These are phyloP conservation scores for Phymanthus crucifer DNA, from an alignment of 92 coral and sea anemone genomes.

Conservation along the genomic window DNA sequence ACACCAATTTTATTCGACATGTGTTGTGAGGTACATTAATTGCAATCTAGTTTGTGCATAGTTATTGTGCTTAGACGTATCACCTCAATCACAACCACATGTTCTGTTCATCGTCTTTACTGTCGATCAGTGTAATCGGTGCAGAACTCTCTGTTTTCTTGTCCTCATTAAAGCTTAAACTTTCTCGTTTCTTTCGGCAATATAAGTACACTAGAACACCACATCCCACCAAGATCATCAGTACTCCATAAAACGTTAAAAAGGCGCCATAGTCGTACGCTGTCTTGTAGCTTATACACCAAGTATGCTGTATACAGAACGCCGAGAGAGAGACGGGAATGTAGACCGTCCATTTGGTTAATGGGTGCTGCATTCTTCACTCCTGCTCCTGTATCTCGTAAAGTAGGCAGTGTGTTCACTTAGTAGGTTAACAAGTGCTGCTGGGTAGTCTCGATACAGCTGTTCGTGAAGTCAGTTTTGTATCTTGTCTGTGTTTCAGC, in stretches of 20 bases:
- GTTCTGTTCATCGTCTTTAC: not conserved
- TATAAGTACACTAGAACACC: not conserved
- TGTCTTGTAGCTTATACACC: not conserved
- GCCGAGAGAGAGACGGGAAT: not conserved
- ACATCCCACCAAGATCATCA: conserved; percentile 7
- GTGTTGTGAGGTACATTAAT: too few relatives aligned
- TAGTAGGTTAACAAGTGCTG: too few relatives aligned
- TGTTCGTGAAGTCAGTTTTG: not conserved
- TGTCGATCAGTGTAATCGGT: too few relatives aligned
- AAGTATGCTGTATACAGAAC: not conserved
- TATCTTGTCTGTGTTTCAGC: too few relatives aligned
- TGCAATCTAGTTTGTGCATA: too few relatives aligned
- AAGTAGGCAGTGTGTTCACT: too few relatives aligned
- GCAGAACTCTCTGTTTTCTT: not conserved
- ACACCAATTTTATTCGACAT: too few relatives aligned
- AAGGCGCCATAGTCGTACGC: not conserved
- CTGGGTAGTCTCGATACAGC: not conserved
- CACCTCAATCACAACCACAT: not conserved
- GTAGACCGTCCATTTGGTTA: not conserved
- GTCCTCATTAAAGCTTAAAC: not conserved
- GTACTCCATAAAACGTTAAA: conserved; percentile 4
- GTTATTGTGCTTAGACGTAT: too few relatives aligned
- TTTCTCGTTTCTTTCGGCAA: not conserved
- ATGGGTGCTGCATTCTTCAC: not conserved
- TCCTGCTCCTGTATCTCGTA: not conserved